Evolutionary conservation across 2,888 invertebrate genomes (phyloP), one percentile per base, ranked within the genome.

Genomic region (Stenotaenia linearis): DNA sequence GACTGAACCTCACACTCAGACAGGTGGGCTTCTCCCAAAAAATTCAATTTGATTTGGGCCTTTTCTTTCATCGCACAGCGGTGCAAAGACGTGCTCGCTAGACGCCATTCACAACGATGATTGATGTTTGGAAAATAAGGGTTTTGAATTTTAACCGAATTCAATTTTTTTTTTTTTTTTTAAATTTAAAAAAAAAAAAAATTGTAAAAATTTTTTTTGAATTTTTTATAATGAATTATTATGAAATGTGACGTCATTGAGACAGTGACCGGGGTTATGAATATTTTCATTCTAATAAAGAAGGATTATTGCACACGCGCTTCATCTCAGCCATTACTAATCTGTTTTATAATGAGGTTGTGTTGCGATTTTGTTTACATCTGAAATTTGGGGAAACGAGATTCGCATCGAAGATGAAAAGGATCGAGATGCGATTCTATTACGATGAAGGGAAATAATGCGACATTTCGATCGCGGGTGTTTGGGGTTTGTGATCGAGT

Each of bases 251-350:
- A n/a, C 45, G 45, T 23, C 23, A 6, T 6, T 0, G 23, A 21
- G 61, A 25, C 61, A 25, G 61, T 61, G 61, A 61, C 61, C 61
- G 61, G 23, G 12, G 23, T 6, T 23, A 23, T 7, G 23, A 61
- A 61, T 61, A 61, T 61, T 61, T 61, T 2, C 25, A 23, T 61
- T 23, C 23, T 61, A 61, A 61, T 61, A 61, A 23, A 23, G 61
- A 61, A 61, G 61, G 61, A 61, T 61, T 61, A 61, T 61, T 61
- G 61, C 61, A 61, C 61, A 61, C 61, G 61, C 61, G 61, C 15
- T 25, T 61, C 61, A 3, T 21, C 61, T 61, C 61, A 61, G 61
- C 61, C 61, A 23, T 23, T 15, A 61, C 61, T 61, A 61, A 61
- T 61, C 61, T 6, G 10, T 61, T 10, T 61, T 61, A 21, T 25